Conservation (phyloP, 2,797 vertebrate species). For the Setipinna tenuifilis region DNA sequence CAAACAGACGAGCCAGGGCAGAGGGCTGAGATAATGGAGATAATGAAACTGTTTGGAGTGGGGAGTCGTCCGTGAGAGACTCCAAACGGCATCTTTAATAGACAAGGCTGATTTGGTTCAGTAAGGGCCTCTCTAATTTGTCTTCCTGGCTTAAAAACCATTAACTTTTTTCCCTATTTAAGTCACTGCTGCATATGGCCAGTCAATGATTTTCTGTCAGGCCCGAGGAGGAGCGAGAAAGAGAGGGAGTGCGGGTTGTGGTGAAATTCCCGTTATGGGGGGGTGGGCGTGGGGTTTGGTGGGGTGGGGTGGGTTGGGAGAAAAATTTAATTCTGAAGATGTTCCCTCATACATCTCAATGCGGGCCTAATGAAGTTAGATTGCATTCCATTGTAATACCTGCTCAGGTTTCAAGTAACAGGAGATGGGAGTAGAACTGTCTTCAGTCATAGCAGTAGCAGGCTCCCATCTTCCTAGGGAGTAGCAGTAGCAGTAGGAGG, state of each 20-base stretch:
- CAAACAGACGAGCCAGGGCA: background rate
- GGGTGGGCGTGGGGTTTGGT: too few species aligned
- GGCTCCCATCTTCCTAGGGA: background rate
- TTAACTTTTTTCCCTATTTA: background rate
- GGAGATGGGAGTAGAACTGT: background rate
- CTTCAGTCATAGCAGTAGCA: background rate
- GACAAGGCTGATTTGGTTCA: constrained; percentile 23
- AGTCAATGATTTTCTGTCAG: constrained; percentile 19
- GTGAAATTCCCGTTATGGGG: constrained; percentile 9
- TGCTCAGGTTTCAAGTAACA: constrained; percentile 4
- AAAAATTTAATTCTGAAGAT: constrained; percentile 4
- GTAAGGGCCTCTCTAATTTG: background rate
- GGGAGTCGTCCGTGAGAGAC: background rate
- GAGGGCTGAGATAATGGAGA: background rate
- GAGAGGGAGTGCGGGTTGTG: background rate
- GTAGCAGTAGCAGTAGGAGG: too few species aligned
- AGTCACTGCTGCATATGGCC: background rate
- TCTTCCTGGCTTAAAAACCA: constrained; percentile 22
- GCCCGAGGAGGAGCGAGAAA: background rate
- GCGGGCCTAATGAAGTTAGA: constrained; percentile 11
- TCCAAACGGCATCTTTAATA: background rate
- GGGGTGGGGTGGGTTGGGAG: background rate
- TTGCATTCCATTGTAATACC: constrained; percentile 10
- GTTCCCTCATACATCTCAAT: constrained; percentile 21
- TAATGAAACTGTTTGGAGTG: constrained; percentile 16